Conservation (phyloP, 2,797 vertebrate genomes). For the Bradypodion ventrale region DNA sequence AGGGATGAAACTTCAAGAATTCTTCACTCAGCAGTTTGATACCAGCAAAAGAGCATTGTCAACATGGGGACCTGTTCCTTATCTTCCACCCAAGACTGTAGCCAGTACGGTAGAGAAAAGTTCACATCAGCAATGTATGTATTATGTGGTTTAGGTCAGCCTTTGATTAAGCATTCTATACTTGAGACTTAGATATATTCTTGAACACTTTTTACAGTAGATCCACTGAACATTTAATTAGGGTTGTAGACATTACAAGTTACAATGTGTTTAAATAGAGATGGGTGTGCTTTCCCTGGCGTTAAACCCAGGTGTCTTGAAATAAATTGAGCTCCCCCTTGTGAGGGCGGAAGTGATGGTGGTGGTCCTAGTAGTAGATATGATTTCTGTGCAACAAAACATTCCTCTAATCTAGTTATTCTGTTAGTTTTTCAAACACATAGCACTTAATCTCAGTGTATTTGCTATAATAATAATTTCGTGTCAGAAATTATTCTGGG, state of each 20-base stretch:
- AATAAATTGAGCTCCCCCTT: not conserved
- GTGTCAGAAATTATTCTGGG: too few relatives aligned
- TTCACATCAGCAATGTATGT: slow-evolving; percentile 88
- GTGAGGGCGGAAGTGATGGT: too few relatives aligned
- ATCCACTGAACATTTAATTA: not conserved
- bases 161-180: slow-evolving; percentile 7
- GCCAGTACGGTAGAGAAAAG: slow-evolving; percentile 87
- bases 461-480: too few relatives aligned
- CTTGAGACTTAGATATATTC: not conserved
- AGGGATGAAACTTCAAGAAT: slow-evolving; percentile 99
- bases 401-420: not conserved
- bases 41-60: slow-evolving; percentile 97
- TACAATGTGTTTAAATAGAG: not conserved
- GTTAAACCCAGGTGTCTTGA: not conserved
- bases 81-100: slow-evolving; percentile 90
- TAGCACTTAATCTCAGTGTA: not conserved
- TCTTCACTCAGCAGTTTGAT: slow-evolving; percentile 99
- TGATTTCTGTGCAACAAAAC: not conserved
- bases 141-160: not conserved
- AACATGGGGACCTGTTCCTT: slow-evolving; percentile 96
- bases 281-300: not conserved
- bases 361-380: too few relatives aligned
- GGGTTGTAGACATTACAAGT: not conserved
- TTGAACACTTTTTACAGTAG: not conserved
- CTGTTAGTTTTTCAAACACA: not conserved